phyloP scores from a whole-genome alignment of 2,113 vertebrate species.

The Thermophis baileyi region DNA sequence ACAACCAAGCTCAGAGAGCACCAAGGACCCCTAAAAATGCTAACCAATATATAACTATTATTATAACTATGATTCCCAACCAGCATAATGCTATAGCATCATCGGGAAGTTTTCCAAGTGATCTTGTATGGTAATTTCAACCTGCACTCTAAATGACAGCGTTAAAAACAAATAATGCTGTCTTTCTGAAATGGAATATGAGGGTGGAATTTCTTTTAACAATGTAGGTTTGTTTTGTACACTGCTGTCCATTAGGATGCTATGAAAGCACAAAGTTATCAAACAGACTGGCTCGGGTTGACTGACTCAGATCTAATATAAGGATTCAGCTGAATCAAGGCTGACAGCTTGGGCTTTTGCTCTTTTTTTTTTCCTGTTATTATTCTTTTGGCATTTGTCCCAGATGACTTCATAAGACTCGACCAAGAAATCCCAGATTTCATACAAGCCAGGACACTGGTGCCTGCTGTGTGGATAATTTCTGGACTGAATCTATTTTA shows the following conservation, averaged over 20 bases:
- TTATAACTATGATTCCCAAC: not conserved
- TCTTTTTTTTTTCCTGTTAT: not conserved
- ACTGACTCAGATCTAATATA: not conserved
- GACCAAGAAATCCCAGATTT: not conserved
- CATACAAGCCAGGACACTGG: fast-evolving
- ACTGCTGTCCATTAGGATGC: not conserved
- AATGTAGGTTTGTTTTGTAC: not conserved
- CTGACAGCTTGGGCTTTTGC: not conserved
- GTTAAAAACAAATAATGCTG: conserved; percentile 31
- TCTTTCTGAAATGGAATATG: conserved; percentile 1
- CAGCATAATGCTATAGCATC: not conserved
- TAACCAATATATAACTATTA: not conserved
- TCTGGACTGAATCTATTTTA: conserved; percentile 1
- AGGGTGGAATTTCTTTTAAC: not conserved
- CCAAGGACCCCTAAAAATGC: not conserved
- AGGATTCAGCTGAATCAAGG: not conserved
- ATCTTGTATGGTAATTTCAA: not conserved
- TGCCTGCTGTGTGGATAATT: not conserved
- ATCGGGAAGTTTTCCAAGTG: not conserved
- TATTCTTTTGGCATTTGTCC: fast-evolving
- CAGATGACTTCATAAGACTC: not conserved
- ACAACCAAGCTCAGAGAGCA: too few species aligned
- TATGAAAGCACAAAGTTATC: conserved; percentile 34
- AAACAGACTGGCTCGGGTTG: not conserved
- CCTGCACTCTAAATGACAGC: fast-evolving